Evolutionary conservation across 1,140 invertebrate genomes (phyloP), one percentile per base, ranked within the genome.

Genomic region (Leptinotarsa texana): DNA sequence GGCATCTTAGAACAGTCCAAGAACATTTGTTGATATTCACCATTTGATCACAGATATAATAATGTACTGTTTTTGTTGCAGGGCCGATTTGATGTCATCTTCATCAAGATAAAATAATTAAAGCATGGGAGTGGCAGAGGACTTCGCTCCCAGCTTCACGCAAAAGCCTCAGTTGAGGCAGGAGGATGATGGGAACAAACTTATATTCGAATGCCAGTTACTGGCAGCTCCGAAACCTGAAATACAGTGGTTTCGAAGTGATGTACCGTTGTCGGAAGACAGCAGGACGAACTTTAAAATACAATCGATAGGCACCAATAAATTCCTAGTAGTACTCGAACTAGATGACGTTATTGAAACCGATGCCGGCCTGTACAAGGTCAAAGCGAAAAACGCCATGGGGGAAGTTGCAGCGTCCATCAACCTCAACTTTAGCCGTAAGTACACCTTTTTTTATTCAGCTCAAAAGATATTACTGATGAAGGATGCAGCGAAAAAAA

Each of bases 401-500:
- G 97, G 97, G 84, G 97, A 99, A 90, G 96, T 98, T 83, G 94
- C 96, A 75, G 97, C 97, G 78, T 98, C 96, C 81, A 98, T 99
- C 87, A 99, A 98, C 87, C 92, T 99, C 83, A 99, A 99, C 90
- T 98, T 99, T 86, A 97, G 95, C 87, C 95, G 96, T 98, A 88
- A 96, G 95, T 96, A 69, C 24, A 42, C 33, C 33, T 42, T 3
- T 42, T 27, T 42, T 42, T 11, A 42, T 42, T 11, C 33, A 42
- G 1, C 27, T 27, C 33, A 42, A 42, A 11, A 42, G 33, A 42
- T 42, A 42, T 42, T 42, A 42, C 33, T 11, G 2, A 11, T 3
- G 33, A 11, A 42, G 33, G 33, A 42, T 11, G 8, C 33, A 8
- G 8, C 33, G 5, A 33, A 33, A 27, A 6, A 27, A 33, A 27